A percentile compares a stretch with the other conserved stretches of the same genome.
Evolutionary conservation across 2,888 invertebrate genomes (phyloP).

Genomic region (Pedicia rivosa): DNA sequence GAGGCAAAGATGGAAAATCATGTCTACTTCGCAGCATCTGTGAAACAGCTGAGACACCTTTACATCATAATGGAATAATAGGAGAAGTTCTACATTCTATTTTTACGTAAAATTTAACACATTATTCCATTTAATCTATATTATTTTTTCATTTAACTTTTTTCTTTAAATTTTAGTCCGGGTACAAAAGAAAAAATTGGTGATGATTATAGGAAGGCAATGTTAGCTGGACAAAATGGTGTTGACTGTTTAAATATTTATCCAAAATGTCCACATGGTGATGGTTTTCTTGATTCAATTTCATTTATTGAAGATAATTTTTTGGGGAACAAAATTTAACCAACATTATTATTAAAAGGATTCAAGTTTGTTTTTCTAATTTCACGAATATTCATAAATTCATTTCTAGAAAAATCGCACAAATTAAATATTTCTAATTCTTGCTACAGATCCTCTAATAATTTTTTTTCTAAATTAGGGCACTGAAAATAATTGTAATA

Average conservation of each 20-base stretch:
- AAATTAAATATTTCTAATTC: neutral
- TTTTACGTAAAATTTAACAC: neutral
- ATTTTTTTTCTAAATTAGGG: no score
- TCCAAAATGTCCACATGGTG: neutral
- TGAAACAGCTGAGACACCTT: neutral
- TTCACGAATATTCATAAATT: no score
- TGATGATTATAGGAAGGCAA: conserved; percentile 1
- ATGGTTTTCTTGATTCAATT: conserved; percentile 1
- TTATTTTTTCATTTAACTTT: neutral
- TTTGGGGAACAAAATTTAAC: neutral
- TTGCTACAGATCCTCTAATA: neutral
- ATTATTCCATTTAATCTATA: neutral
- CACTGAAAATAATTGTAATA: no score
- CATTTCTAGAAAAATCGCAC: no score
- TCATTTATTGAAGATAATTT: neutral
- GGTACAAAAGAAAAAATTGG: neutral
- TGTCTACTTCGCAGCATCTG: conserved; percentile 3
- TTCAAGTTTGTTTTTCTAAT: no score
- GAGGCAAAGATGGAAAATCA: neutral
- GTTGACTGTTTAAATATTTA: conserved; percentile 2
- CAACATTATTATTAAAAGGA: no score
- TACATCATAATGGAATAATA: conserved; percentile 2
- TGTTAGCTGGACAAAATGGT: conserved; percentile 1
- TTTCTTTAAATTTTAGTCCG: neutral
- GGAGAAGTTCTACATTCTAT: conserved; percentile 1